phyloP scores from a whole-genome alignment of 2,888 invertebrate genomes.

The Linnaemya tessellans region DNA sequence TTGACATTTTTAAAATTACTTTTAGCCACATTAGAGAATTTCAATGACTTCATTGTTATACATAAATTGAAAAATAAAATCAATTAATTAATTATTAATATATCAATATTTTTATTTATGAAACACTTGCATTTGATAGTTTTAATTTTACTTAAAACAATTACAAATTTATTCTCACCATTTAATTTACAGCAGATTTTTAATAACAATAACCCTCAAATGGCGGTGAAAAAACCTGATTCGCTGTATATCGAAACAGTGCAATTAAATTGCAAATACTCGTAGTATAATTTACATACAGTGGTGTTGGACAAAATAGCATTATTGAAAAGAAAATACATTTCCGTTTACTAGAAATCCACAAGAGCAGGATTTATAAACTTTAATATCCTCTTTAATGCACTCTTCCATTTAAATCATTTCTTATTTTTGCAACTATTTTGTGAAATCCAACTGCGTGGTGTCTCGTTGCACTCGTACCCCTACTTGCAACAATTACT shows the following conservation, averaged over 20 bases:
- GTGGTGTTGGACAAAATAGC: constrained; percentile 5
- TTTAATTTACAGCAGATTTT: constrained; percentile 40
- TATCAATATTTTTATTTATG: constrained; percentile 35
- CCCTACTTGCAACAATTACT: constrained; percentile 45
- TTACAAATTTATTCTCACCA: constrained; percentile 57
- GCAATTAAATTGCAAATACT: background rate
- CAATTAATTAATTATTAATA: constrained; percentile 40
- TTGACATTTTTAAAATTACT: background rate
- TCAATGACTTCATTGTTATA: background rate
- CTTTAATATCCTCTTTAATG: too few relatives aligned
- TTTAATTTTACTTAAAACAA: constrained; percentile 48
- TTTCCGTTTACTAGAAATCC: too few relatives aligned
- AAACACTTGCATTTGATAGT: constrained; percentile 41
- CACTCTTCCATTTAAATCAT: background rate
- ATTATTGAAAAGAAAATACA: background rate
- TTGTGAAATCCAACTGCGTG: background rate
- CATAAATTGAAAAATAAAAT: background rate
- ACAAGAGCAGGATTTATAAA: too few relatives aligned
- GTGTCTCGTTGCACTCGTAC: background rate
- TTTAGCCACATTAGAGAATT: background rate
- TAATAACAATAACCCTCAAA: constrained; percentile 64
- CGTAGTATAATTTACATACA: background rate
- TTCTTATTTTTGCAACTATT: background rate
- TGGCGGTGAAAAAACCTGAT: constrained; percentile 37
- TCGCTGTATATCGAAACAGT: constrained; percentile 9